Percentiles rank a stretch among this genome's conserved stretches.
Evolutionary conservation across 23 tunicate genomes (phyloP).

Genomic region (Ascidia mentula): DNA sequence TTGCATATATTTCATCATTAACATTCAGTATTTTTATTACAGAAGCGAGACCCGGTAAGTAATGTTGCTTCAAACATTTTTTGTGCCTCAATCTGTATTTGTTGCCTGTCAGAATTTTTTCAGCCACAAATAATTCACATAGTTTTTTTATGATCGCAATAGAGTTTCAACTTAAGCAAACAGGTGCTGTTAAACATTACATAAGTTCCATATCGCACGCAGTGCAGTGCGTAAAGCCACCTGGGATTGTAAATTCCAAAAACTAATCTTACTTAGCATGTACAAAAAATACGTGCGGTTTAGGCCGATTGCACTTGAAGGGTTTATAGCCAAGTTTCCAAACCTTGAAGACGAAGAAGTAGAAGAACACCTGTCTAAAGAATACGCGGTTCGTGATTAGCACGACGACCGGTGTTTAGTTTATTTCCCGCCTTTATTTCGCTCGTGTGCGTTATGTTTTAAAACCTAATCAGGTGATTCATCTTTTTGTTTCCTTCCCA

Average conservation of each 20-base stretch:
- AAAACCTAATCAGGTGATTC: background rate
- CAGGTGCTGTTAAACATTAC: too few species aligned
- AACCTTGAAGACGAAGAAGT: slow-evolving; percentile 48
- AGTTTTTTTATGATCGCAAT: too few species aligned
- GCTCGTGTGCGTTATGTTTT: background rate
- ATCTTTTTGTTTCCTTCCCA: background rate
- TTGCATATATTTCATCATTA: too few species aligned
- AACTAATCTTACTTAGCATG: background rate
- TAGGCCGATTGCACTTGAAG: background rate
- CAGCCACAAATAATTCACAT: too few species aligned
- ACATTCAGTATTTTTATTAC: background rate
- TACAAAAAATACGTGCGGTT: background rate
- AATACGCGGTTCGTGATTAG: slow-evolving; percentile 52
- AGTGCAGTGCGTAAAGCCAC: too few species aligned
- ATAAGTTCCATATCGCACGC: too few species aligned
- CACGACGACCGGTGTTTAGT: background rate
- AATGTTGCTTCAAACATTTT: too few species aligned
- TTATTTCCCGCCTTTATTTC: background rate
- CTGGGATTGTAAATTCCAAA: too few species aligned
- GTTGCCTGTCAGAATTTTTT: too few species aligned
- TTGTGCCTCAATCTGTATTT: too few species aligned
- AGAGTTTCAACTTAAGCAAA: too few species aligned
- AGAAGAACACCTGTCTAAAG: slow-evolving; percentile 11
- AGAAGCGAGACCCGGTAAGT: background rate
- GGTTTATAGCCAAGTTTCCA: slow-evolving; percentile 21